These are phyloP conservation scores for Proteles cristata DNA, from an alignment of 2,113 vertebrate genomes.

Conservation along the genomic window DNA sequence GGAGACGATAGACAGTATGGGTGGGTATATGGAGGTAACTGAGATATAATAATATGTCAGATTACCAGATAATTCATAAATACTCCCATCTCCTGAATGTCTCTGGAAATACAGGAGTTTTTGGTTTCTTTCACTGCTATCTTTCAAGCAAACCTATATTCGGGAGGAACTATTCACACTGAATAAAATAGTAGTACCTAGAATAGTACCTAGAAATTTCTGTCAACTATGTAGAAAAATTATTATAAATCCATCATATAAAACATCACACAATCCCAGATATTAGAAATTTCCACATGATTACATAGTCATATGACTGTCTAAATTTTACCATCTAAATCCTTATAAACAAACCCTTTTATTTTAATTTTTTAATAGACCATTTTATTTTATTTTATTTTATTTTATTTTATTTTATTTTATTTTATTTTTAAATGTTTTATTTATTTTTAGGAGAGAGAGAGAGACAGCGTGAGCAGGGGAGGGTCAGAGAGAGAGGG, in stretches of 20 bases:
- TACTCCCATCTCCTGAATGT: neutral
- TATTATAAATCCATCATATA: neutral
- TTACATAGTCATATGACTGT: too few species aligned
- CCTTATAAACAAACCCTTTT: neutral
- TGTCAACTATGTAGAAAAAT: neutral
- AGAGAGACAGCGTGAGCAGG: too few species aligned
- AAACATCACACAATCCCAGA: neutral
- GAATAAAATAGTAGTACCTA: neutral
- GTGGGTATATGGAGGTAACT: neutral
- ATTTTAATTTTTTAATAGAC: too few species aligned
- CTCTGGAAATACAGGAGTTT: neutral
- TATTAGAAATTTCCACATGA: neutral
- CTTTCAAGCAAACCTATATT: neutral
- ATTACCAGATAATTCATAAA: neutral
- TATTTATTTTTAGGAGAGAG: too few species aligned
- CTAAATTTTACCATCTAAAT: neutral
- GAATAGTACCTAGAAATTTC: neutral
- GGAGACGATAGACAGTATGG: neutral
- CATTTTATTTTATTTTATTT: neutral
- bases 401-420: too few species aligned
- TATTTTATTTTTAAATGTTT: too few species aligned
- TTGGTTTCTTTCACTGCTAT: neutral
- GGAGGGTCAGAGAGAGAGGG: too few species aligned
- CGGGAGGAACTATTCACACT: neutral
- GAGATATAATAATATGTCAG: neutral